Percentiles rank a stretch among this genome's conserved stretches.
Conservation (phyloP, 2,113 vertebrate species). For the Neotoma lepida region DNA sequence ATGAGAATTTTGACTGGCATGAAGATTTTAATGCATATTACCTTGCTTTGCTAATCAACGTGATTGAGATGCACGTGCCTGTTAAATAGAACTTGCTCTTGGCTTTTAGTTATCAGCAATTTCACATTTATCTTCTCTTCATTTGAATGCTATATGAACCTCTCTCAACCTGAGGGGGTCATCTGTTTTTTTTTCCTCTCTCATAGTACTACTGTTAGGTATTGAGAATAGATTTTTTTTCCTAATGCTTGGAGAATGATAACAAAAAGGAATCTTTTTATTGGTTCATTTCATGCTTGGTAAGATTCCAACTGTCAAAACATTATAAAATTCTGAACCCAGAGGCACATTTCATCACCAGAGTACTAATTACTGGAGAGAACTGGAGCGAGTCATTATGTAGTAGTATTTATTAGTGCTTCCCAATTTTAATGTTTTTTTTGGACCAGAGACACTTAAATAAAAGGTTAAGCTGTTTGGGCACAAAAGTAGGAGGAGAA, state of each 20-base stretch:
- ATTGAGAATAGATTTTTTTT: slow-evolving; percentile 24
- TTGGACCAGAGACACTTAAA: slow-evolving; percentile 78
- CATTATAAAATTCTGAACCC: slow-evolving; percentile 77
- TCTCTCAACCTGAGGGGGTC: slow-evolving; percentile 37
- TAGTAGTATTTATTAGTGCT: slow-evolving; percentile 75
- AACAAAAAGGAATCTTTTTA: slow-evolving; percentile 75
- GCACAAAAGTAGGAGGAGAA: slow-evolving; percentile 60
- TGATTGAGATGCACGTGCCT: slow-evolving; percentile 74
- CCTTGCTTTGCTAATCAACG: slow-evolving; percentile 76
- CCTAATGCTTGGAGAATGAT: slow-evolving; percentile 65
- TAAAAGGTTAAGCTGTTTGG: slow-evolving; percentile 76
- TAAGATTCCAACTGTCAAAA: slow-evolving; percentile 70
- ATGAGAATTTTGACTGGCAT: slow-evolving; percentile 61
- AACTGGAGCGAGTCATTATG: slow-evolving; percentile 73
- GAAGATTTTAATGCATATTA: slow-evolving; percentile 76
- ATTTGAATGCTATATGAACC: slow-evolving; percentile 30
- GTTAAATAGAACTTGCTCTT: slow-evolving; percentile 70
- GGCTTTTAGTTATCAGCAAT: slow-evolving; percentile 48
- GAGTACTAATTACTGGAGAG: slow-evolving; percentile 74
- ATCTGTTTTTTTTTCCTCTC: slow-evolving; percentile 18
- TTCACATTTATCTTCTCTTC: slow-evolving; percentile 70
- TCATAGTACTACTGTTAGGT: slow-evolving; percentile 60
- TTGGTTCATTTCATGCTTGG: slow-evolving; percentile 73
- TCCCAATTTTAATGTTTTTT: slow-evolving; percentile 76
- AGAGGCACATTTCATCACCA: slow-evolving; percentile 79